These are phyloP conservation scores for Zaprionus lachaisei DNA, from an alignment of 1,140 invertebrate genomes.

Conservation along the genomic window DNA sequence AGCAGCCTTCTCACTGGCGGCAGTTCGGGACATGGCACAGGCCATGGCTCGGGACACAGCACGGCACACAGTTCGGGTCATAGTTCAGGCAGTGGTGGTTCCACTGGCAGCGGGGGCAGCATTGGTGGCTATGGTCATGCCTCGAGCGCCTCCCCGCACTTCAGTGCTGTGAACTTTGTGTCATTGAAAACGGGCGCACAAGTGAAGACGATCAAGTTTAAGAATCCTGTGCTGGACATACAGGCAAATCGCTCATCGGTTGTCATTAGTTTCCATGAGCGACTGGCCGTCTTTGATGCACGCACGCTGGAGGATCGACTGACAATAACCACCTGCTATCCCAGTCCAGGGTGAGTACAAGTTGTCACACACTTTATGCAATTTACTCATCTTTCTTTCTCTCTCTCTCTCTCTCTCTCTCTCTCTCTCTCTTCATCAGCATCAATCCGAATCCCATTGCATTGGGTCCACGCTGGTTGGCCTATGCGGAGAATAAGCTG, in stretches of 20 bases:
- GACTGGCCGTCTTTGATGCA: slow-evolving; percentile 96
- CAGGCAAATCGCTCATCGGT: slow-evolving; percentile 92
- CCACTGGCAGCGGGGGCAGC: neutral
- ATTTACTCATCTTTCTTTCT: neutral
- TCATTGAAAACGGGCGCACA: slow-evolving; percentile 95
- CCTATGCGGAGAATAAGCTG: slow-evolving; percentile 94
- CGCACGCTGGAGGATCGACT: slow-evolving; percentile 93
- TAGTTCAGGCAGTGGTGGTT: no score
- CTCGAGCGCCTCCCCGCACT: slow-evolving; percentile 87
- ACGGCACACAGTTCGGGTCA: neutral
- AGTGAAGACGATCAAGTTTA: slow-evolving; percentile 96
- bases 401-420: slow-evolving; percentile 40
- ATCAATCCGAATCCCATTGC: slow-evolving; percentile 95
- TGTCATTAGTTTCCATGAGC: slow-evolving; percentile 94
- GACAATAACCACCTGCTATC: slow-evolving; percentile 95
- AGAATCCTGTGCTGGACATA: slow-evolving; percentile 94
- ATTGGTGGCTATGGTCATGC: neutral
- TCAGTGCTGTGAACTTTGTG: slow-evolving; percentile 94
- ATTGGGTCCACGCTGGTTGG: slow-evolving; percentile 92
- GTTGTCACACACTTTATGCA: neutral
- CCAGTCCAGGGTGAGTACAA: slow-evolving; percentile 87
- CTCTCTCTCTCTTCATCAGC: slow-evolving; percentile 85
- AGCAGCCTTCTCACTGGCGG: slow-evolving; percentile 43
- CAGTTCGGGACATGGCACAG: neutral
- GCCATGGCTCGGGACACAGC: neutral